phyloP scores from a whole-genome alignment of 2,113 vertebrate species.

The Pogonocichla stellata region DNA sequence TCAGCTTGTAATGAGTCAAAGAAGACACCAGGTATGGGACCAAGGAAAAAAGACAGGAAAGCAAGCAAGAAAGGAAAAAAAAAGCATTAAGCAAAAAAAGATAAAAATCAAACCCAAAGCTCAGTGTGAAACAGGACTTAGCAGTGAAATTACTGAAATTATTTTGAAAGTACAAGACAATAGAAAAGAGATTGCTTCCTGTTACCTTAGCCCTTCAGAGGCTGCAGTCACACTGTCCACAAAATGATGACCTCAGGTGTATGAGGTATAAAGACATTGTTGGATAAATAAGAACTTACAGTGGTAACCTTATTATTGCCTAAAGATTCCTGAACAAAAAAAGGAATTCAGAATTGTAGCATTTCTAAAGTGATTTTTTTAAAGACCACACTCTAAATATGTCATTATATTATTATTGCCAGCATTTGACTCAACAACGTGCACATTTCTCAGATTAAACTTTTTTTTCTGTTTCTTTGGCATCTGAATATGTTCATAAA shows the following conservation, averaged over 20 bases:
- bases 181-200: neutral
- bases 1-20: neutral
- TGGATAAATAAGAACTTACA: neutral
- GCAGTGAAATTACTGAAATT: neutral
- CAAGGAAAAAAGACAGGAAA: neutral
- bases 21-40: neutral
- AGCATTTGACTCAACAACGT: neutral
- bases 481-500: neutral
- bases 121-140: neutral
- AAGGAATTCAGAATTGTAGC: neutral
- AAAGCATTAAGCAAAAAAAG: neutral
- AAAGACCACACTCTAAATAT: neutral
- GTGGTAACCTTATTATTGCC: neutral
- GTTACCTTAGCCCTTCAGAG: neutral
- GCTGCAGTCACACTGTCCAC: neutral
- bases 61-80: neutral
- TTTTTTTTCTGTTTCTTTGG: neutral
- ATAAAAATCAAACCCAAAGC: neutral
- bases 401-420: neutral
- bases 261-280: fast-evolving
- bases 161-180: neutral
- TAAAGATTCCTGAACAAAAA: neutral
- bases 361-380: neutral
- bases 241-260: neutral
- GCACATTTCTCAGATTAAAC: neutral